Evolutionary conservation across 2,888 invertebrate genomes (phyloP), one percentile per base, ranked within the genome.

Genomic region (Phytoseiulus persimilis): DNA sequence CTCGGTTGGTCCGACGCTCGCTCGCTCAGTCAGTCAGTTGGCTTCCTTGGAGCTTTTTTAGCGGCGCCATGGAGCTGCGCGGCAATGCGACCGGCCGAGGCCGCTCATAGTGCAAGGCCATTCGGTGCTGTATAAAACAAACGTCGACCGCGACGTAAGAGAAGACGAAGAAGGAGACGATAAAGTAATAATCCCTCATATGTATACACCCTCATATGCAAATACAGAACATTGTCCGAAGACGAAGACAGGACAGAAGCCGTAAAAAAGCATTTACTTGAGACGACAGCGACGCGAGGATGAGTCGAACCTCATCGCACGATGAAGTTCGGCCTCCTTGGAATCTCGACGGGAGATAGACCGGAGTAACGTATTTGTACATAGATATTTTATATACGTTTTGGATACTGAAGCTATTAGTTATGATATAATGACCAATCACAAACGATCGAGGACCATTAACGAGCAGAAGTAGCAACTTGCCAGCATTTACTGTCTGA

Each of bases 81-180:
- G 65, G 65, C 65, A 65, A 65, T 23, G 65, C 65, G 65, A 28
- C 65, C 18, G 65, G 28, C 65, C 87, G 87, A 87, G 87, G 87
- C 87, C 87, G 87, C 87, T 87, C 87, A 87, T 87, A 87, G 87
- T 87, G 87, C 87, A 87, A 87, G 87, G 87, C 87, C 87, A 87
- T 65, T 65, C 65, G 65, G 65, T 65, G 65, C 65, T 65, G 65
- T 65, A 65, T 65, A 65, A 65, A 65, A 65, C 65, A 65, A 65
- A 65, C 65, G 65, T 28, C 65, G 65, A 14, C 65, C 11, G 2
- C 65, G 65, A 23, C 65, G 65, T 65, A 14, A 28, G 14, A 6
- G 65, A 65, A 14, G 65, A 65, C 65, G 65, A 65, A 28, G 28
- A 65, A 14, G 65, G 28, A 65, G 65, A 28, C 65, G 65, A 65